Evolutionary conservation across 2,888 invertebrate genomes (phyloP), one percentile per base, ranked within the genome.

Genomic region (Melieria omissa): DNA sequence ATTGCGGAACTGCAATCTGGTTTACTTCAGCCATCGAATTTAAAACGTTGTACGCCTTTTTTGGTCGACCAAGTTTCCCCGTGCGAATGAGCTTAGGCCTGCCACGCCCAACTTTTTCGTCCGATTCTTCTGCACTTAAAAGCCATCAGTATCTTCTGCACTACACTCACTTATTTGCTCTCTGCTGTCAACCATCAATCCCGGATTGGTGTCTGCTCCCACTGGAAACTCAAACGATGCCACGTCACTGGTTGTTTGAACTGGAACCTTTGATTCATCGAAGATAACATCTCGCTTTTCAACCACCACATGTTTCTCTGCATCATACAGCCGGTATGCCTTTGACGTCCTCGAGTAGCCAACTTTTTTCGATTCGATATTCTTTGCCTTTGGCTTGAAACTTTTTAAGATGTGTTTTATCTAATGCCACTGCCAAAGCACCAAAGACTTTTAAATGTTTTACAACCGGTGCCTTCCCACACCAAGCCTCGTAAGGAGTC

Each of bases 401-500:
- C 45, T 63, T 75, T 1, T 14, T 9, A 49, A 49, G 57, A 8
- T 49, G n/a, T 41, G 45, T 67, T 46, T 65, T 65, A 8, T 68
- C 58, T 14, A 73, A 9, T 45, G 70, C 72, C 47, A 74, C 58
- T 12, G 70, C 74, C 7, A 61, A 12, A 3, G 66, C 72, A 9
- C 73, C 73, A 67, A 77, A 74, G 7, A 62, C 52, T 58, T 47
- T 57, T 5, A 76, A 58, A 65, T 77, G 74, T 7, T 55, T 8
- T 5, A 75, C 74, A 3, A 45, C 54, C 60, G 77, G 75, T 49
- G 76, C 77, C n/a, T 54, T 42, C 0, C 64, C 65, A 54, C 54
- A 72, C 76, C 76, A 78, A 1, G 70, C 68, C 72, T 79, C 75
- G 70, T 73, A 68, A 5, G 75, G 75, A 8, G 77, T 77, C 46